Base-by-base conservation (phyloP, 1,140 invertebrate species). In the Oedothorax gibbosus region DNA sequence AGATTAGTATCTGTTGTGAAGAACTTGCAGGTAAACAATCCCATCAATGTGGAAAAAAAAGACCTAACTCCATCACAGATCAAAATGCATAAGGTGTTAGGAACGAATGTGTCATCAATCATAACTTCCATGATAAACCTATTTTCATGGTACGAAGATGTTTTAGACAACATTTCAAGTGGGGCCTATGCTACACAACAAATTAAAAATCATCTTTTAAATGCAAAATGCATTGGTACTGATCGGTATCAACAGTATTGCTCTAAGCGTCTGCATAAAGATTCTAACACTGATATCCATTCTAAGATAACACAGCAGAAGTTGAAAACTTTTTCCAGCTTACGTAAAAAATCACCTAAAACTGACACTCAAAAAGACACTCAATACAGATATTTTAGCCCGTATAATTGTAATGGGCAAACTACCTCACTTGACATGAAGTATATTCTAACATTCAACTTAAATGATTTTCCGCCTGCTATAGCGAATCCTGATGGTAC, bases 401-500 rank as follows among this genome's bases (percentile, higher is more conserved):
- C n/a, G n/a, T 15, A 66, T 69, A 20, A 20, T 69, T 60, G 8
- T 68, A 2, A 68, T 69, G 49, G 77, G 15, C 14, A 79, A 79
- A 53, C 21, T 20, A 5, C 54, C 35, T 18, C 20, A 35, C 35
- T 77, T 6, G 57, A 79, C 15, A 50, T 66, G 49, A 50, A 65
- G 35, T n/a, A 85, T 12, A 78, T 86, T 12, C 14, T 87, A 7
- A 35, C n/a, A 7, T 72, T 77, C 68, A 65, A 79, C 15, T 66
- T 87, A n/a, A 72, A 77, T 49, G 77, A 35, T 57, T 53, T 83
- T 18, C 85, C 85, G 9, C 66, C 68, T 64, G 53, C 66, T 20
- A 56, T 87, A 75, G 62, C 71, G 10, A 86, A 69, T 35, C 21
- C 51, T 21, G 84, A 85, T 83, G 84, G 84, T 35, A 35, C 35